phyloP scores from a whole-genome alignment of 2,888 invertebrate species.

The Drosophila subquinaria region DNA sequence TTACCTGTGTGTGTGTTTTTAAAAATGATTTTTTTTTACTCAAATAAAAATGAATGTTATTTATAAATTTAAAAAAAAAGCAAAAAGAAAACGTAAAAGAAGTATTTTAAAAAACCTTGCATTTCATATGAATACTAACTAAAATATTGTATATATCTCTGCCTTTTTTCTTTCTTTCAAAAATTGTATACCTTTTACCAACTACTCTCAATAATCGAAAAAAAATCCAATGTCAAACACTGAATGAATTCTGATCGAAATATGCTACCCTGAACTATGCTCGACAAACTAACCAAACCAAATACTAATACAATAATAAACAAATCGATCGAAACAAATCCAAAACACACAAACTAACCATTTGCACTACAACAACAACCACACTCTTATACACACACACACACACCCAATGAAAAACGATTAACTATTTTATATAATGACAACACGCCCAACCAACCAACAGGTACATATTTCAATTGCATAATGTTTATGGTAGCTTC shows the following conservation, averaged over 20 bases:
- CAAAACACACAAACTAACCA: conserved; percentile 42
- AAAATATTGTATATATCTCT: conserved; percentile 81
- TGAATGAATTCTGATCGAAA: conserved; percentile 73
- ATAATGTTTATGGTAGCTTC: conserved; percentile 99
- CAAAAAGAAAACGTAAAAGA: conserved; percentile 23
- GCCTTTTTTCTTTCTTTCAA: conserved; percentile 71
- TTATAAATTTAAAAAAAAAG: conserved; percentile 24
- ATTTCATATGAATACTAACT: conserved; percentile 69
- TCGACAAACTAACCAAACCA: conserved; percentile 50
- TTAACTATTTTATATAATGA: conserved; percentile 67
- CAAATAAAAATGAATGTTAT: conserved; percentile 44
- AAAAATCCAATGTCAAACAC: conserved; percentile 51
- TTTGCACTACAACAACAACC: conserved; percentile 58
- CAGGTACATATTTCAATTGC: conserved; percentile 99
- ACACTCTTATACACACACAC: conserved; percentile 10
- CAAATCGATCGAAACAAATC: conserved; percentile 39
- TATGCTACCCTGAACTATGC: conserved; percentile 76
- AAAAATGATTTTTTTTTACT: conserved; percentile 39
- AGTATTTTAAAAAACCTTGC: conserved; percentile 38
- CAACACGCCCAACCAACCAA: conserved; percentile 85
- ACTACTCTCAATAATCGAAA: conserved; percentile 49
- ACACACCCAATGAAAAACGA: conserved; percentile 51
- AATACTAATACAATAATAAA: conserved; percentile 37
- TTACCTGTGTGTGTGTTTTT: conserved; percentile 69
- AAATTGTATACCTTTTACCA: conserved; percentile 64